Evolutionary conservation across 1,140 invertebrate genomes (phyloP), one percentile per base, ranked within the genome.

Genomic region (Orussus abietinus): DNA sequence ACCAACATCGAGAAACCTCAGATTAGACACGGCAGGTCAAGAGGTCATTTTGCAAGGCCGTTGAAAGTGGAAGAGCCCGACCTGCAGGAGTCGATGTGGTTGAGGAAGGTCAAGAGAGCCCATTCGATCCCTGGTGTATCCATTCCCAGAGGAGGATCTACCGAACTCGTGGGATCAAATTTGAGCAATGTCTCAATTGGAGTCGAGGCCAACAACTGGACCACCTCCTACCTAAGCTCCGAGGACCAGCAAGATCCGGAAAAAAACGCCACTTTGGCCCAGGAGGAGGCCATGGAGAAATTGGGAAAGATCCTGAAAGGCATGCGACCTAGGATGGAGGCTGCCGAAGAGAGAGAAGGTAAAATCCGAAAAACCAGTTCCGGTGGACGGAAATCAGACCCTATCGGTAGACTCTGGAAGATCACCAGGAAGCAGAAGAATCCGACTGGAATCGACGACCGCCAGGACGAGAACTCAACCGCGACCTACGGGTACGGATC

Each of bases 21-120:
- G 40, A 69, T 72, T 30, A 57, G 69, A 15, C 69, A 70, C 43
- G 52, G 67, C 0, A 55, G 69, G n/a, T 70, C 66, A 0, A 51
- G 69, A 0, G 55, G 44, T 15, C 64, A 68, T 37, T 66, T 60
- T 9, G 43, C 38, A 0, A 49, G 66, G 1, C 47, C 53, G 37
- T 29, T 49, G 0, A 62, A 58, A 34, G 32, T 54, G 4, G 44
- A 47, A 3, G 45, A 47, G 3, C 13, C 37, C 3, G 35, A 42
- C 1, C 3, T 15, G 0, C 4, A 14, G 17, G 53, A 37, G 4
- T 10, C 36, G 30, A 42, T 33, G 3, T 20, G 12, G n/a, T 12
- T 12, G 18, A 33, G 17, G 42, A 19, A 33, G 22, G 31, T 28
- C 29, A 20, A 13, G 45, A 33, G 28, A 40, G 41, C 33, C 14